Base-by-base conservation (phyloP, 2,888 invertebrate species). In the Dione juno region DNA sequence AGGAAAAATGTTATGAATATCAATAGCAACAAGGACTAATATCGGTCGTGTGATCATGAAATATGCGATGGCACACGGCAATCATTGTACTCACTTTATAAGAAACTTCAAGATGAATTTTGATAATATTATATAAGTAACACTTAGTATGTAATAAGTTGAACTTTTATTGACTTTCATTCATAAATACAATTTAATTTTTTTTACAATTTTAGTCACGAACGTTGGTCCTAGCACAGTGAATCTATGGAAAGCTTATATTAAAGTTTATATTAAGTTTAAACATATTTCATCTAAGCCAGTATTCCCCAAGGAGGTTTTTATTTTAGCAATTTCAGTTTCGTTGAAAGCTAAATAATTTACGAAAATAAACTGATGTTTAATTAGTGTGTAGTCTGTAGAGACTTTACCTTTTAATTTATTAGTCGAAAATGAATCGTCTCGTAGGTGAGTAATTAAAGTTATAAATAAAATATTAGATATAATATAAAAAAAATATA, bases 1-100 rank as follows among this genome's bases (percentile, higher is more conserved):
- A 40, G 65, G 72, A 54, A 67, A 61, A 70, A 66, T 70, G 67
- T 48, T 67, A 70, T 65, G 53, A 65, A 73, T 70, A 54, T 65
- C 19, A 13, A 54, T 54, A 41, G 53, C 14, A 37, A 5, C 53
- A 70, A 48, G 45, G 67, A 7, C 58, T 16, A 57, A 53, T 59
- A 43, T 66, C 16, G 65, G 7, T 21, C 58, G 58, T n/a, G 19
- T 59, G 43, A 41, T 52, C 14, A 52, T 52, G 57, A 59, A 69
- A 43, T 41, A 45, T 61, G 61, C 61, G 28, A 45, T 16, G 43
- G 45, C 45, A 45, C 43, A 28, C n/a, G 5, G 50, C 48, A 40
- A 50, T 40, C 48, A 48, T 43, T 65, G 57, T 69, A 57, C 48
- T 52, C 59, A 45, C 13, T 61, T 61, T 45, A 28, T 35, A 16